These are phyloP conservation scores for Scatophagus argus DNA, from an alignment of 2,113 vertebrate species.

Conservation along the genomic window DNA sequence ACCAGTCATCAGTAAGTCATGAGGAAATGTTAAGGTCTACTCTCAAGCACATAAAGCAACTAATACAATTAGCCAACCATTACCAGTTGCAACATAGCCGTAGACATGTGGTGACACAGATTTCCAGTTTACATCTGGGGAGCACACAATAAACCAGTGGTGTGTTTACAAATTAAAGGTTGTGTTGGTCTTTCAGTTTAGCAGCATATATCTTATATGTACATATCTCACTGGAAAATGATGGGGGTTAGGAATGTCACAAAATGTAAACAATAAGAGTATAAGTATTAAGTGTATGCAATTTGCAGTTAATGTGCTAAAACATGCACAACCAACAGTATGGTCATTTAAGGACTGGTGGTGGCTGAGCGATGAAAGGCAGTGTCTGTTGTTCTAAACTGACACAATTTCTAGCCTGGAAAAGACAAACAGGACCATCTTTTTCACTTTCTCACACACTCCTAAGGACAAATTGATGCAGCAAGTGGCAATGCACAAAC, in stretches of 20 bases:
- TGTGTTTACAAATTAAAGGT: conserved; percentile 2
- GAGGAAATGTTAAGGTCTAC: neutral
- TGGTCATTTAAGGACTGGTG: conserved; percentile 2
- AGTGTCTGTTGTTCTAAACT: conserved; percentile 12
- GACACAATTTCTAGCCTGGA: conserved; percentile 6
- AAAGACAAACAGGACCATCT: neutral
- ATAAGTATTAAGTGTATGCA: conserved; percentile 5
- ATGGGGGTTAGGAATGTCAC: neutral
- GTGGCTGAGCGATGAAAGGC: conserved; percentile 8
- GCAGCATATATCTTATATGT: neutral
- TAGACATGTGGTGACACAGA: neutral
- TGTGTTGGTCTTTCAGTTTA: neutral
- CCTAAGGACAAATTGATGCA: neutral
- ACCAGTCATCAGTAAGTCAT: conserved; percentile 5
- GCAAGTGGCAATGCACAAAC: neutral
- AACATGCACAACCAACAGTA: conserved; percentile 15
- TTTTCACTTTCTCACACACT: neutral
- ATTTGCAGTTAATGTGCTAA: conserved; percentile 18
- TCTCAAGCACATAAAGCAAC: neutral
- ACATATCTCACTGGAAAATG: neutral
- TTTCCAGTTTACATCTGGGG: neutral
- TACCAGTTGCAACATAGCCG: neutral
- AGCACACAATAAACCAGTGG: neutral
- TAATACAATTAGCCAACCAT: neutral
- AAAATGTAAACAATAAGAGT: conserved; percentile 1